Percentiles rank a stretch among this genome's conserved stretches.
These are phyloP conservation scores for Priapulus caudatus DNA, from an alignment of 2,888 invertebrate genomes.

Conservation along the genomic window DNA sequence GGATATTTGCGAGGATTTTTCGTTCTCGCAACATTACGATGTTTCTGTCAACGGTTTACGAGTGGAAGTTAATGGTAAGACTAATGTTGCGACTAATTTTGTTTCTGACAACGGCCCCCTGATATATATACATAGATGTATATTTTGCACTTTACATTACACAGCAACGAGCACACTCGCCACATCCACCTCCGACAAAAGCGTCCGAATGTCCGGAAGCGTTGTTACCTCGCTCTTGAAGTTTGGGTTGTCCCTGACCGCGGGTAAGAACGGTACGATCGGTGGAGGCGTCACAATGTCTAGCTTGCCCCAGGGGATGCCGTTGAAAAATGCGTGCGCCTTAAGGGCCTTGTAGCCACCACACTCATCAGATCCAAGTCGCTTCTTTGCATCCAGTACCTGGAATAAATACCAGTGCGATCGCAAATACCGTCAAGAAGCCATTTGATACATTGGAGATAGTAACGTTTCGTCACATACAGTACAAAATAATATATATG, in stretches of 20 bases:
- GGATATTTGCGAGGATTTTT: too few relatives aligned
- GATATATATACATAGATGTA: too few relatives aligned
- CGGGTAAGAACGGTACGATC: conserved; percentile 67
- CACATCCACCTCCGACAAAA: too few relatives aligned
- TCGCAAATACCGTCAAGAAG: neutral
- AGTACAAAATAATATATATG: too few relatives aligned
- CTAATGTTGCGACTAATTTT: too few relatives aligned
- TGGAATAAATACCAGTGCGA: conserved; percentile 19
- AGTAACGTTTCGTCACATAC: conserved; percentile 6
- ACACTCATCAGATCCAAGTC: conserved; percentile 58
- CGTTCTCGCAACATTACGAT: too few relatives aligned
- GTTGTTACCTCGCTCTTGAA: conserved; percentile 48
- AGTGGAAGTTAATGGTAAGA: too few relatives aligned
- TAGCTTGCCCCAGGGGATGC: conserved; percentile 67
- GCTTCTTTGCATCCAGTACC: conserved; percentile 59
- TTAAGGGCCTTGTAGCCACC: conserved; percentile 66
- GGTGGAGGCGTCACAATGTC: conserved; percentile 65
- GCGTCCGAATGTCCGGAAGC: too few relatives aligned
- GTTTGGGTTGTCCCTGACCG: conserved; percentile 53
- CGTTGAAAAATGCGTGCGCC: conserved; percentile 70
- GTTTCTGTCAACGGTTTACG: too few relatives aligned
- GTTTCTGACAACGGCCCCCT: too few relatives aligned
- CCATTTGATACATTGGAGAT: neutral
- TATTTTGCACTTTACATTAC: too few relatives aligned
- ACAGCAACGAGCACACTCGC: too few relatives aligned